Evolutionary conservation across 2,888 invertebrate genomes (phyloP).

Genomic region (Labia minor): DNA sequence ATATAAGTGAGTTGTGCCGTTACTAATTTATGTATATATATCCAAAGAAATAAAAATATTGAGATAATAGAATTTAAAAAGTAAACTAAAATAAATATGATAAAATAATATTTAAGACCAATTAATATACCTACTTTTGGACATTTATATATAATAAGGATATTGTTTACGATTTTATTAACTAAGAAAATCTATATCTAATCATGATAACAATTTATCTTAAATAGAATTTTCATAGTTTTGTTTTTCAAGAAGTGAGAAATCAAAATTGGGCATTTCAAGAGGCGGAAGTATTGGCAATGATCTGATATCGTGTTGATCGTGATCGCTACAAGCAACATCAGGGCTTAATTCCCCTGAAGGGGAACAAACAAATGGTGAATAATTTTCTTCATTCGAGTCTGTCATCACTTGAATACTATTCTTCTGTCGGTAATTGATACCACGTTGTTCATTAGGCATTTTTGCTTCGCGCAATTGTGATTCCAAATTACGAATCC

Average conservation of each 20-base stretch:
- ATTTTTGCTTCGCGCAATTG: slow-evolving; percentile 32
- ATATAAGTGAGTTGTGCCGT: no score
- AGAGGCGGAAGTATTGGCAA: slow-evolving; percentile 46
- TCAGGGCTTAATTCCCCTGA: slow-evolving; percentile 30
- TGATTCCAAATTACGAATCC: slow-evolving; percentile 45
- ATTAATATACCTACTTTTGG: no score
- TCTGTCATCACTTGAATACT: slow-evolving; percentile 25
- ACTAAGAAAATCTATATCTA: no score
- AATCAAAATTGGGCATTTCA: slow-evolving; percentile 52
- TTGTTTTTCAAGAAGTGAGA: slow-evolving; percentile 30
- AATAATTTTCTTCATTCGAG: slow-evolving; percentile 29
- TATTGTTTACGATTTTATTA: no score
- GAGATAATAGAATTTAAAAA: no score
- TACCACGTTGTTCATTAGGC: slow-evolving; percentile 16
- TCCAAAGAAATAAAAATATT: no score
- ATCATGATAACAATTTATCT: no score
- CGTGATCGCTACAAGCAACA: slow-evolving; percentile 15
- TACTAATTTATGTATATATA: no score
- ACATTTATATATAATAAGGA: no score
- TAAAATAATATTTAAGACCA: no score
- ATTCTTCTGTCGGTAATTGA: slow-evolving; percentile 23
- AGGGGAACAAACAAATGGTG: slow-evolving; percentile 31
- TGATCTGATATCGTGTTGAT: slow-evolving; percentile 27
- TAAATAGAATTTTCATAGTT: no score
- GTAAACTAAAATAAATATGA: no score